These are phyloP conservation scores for Kradibia gibbosae DNA, from an alignment of 1,140 invertebrate species.

Conservation along the genomic window DNA sequence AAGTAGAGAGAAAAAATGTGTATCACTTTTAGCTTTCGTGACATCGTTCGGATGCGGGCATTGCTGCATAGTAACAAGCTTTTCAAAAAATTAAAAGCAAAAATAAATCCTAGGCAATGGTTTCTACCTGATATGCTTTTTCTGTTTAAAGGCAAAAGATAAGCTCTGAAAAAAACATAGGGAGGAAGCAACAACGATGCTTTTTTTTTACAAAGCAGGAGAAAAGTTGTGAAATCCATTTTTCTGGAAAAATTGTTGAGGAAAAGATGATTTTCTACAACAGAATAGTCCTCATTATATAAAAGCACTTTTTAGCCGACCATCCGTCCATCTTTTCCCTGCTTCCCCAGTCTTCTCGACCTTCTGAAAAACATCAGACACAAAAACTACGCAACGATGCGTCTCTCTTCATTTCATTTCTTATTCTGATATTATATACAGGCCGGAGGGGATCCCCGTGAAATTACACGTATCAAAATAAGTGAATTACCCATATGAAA, in stretches of 20 bases:
- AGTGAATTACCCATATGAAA: too few species aligned
- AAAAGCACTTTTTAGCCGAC: slow-evolving; percentile 20
- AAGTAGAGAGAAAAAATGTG: slow-evolving; percentile 2
- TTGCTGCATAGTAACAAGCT: slow-evolving; percentile 19
- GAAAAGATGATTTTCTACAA: slow-evolving; percentile 27
- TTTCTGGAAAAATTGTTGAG: slow-evolving; percentile 27
- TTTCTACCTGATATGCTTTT: background rate
- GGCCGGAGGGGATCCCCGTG: background rate
- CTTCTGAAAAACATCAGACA: slow-evolving; percentile 10
- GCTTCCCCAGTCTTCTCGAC: background rate
- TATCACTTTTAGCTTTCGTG: background rate
- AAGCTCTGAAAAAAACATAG: background rate
- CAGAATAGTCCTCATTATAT: slow-evolving; percentile 42
- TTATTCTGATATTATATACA: slow-evolving; percentile 21
- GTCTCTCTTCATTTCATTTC: slow-evolving; percentile 19
- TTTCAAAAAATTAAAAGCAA: slow-evolving; percentile 24
- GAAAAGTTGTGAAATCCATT: background rate
- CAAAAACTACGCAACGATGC: background rate
- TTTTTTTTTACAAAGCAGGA: slow-evolving; percentile 20
- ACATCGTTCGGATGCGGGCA: slow-evolving; percentile 18
- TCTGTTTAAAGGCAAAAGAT: slow-evolving; percentile 28
- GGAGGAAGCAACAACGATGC: background rate
- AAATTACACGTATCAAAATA: background rate
- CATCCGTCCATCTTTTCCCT: slow-evolving; percentile 17
- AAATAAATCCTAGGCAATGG: slow-evolving; percentile 9